phyloP scores from a whole-genome alignment of 2,888 invertebrate genomes.

The Pseudococcus viburni region DNA sequence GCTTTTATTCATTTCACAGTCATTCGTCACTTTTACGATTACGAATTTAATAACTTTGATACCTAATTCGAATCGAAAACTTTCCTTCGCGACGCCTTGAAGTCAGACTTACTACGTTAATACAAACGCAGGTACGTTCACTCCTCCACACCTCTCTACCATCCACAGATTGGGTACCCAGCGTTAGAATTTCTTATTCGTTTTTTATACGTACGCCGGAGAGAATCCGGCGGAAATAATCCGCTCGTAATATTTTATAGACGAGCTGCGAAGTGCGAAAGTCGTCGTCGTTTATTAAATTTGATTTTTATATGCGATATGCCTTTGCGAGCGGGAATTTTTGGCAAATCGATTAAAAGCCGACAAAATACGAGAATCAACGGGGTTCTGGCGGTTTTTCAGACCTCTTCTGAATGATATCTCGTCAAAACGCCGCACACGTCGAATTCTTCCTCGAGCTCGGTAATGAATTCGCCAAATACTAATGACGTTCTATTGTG shows the following conservation, averaged over 20 bases:
- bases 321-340: not conserved
- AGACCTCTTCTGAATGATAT: not conserved
- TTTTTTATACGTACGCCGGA: not conserved
- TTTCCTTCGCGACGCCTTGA: too few species aligned
- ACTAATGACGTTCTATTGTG: conserved; percentile 50
- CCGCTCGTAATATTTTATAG: conserved; percentile 20
- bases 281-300: conserved; percentile 28
- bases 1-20: not conserved
- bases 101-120: too few species aligned
- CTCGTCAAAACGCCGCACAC: conserved; percentile 39
- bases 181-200: not conserved
- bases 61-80: too few species aligned
- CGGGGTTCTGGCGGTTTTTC: conserved; percentile 11
- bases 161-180: not conserved
- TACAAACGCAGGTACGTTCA: too few species aligned
- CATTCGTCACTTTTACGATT: not conserved
- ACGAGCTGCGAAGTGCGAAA: not conserved
- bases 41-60: too few species aligned
- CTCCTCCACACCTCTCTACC: not conserved
- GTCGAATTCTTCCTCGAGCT: conserved; percentile 25
- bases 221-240: conserved; percentile 2
- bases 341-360: conserved; percentile 40
- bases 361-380: not conserved
- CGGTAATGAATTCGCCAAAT: conserved; percentile 39
- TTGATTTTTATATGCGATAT: conserved; percentile 3